A percentile compares a stretch with the other conserved stretches of the same genome.
phyloP scores from a whole-genome alignment of 2,888 invertebrate genomes.

The Congeria kusceri region DNA sequence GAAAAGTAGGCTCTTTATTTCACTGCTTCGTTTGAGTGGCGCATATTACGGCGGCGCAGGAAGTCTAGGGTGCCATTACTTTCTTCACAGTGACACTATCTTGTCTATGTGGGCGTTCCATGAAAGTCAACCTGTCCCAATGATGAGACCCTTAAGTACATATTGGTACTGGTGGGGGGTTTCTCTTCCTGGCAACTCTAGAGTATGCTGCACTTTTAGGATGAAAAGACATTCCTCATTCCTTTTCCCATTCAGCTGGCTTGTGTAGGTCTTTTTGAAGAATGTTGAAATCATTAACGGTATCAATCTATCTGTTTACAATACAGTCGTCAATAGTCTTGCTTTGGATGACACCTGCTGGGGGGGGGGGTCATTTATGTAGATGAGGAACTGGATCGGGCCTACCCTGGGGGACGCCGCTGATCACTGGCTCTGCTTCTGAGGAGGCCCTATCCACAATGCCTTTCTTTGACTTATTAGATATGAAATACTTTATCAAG shows the following conservation, averaged over 20 bases:
- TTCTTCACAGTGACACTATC: background rate
- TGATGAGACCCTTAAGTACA: background rate
- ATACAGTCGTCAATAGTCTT: conserved; percentile 14
- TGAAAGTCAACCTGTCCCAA: conserved; percentile 1
- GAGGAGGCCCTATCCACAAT: too few relatives aligned
- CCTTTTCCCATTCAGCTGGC: conserved; percentile 14
- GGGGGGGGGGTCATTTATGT: conserved; percentile 25
- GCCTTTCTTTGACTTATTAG: too few relatives aligned
- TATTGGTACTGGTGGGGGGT: background rate
- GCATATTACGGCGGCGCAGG: background rate
- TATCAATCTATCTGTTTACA: background rate
- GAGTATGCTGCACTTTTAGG: conserved; percentile 9
- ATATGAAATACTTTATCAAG: too few relatives aligned
- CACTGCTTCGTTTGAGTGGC: background rate
- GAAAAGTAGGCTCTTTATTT: background rate
- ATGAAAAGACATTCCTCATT: conserved; percentile 28
- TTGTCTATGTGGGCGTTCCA: conserved; percentile 4
- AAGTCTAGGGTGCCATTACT: background rate
- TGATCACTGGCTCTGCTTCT: conserved; percentile 22
- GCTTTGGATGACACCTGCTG: conserved; percentile 16
- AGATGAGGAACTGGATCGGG: conserved; percentile 9
- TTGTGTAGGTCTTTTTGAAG: conserved; percentile 15
- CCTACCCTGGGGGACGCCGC: conserved; percentile 33
- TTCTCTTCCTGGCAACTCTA: background rate
- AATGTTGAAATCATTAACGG: conserved; percentile 2